Conservation (phyloP, 2,797 vertebrate species). For the Sus cebifrons region DNA sequence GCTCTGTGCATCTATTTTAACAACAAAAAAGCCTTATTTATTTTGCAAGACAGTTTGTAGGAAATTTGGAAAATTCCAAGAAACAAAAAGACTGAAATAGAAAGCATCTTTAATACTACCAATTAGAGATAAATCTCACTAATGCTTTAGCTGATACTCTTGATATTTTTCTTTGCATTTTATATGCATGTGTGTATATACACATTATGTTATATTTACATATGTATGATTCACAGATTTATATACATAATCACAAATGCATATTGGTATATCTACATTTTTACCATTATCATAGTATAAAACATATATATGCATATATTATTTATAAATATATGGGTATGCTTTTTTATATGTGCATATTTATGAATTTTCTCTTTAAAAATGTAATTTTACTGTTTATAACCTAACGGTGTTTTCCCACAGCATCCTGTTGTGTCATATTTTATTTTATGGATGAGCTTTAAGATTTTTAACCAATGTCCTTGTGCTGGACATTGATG, state of each 20-base stretch:
- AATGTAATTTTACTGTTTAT: background rate
- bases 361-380: constrained; percentile 9
- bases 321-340: background rate
- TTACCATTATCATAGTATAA: background rate
- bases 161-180: background rate
- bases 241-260: background rate
- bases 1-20: background rate
- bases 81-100: background rate
- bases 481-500: background rate
- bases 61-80: constrained; percentile 13
- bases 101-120: background rate
- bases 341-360: background rate
- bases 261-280: background rate
- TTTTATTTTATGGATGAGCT: background rate
- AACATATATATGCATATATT: background rate
- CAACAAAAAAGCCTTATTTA: background rate
- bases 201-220: background rate
- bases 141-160: background rate
- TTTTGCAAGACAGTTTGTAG: background rate
- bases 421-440: background rate
- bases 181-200: background rate
- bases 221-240: background rate
- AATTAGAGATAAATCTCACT: background rate
- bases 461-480: background rate
- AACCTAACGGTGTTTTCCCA: background rate